These are phyloP conservation scores for Sisyra nigra DNA, from an alignment of 2,888 invertebrate species.

Conservation along the genomic window DNA sequence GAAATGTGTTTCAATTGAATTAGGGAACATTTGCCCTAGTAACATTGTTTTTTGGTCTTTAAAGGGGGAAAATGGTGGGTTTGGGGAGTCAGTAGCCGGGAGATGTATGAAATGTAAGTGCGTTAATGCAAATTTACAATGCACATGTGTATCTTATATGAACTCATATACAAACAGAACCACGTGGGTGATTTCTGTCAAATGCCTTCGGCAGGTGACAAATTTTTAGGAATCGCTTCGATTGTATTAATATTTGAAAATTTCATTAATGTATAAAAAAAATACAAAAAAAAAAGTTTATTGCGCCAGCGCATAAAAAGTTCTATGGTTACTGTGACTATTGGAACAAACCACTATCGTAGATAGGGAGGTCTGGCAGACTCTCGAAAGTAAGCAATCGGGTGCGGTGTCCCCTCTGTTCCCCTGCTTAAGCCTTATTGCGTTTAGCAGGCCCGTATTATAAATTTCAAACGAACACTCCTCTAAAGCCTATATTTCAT, in stretches of 20 bases:
- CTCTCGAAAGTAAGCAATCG: conserved; percentile 19
- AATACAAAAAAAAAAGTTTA: neutral
- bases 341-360: conserved; percentile 29
- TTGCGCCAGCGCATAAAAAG: conserved; percentile 12
- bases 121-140: neutral
- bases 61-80: no score
- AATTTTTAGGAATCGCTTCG: neutral
- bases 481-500: no score
- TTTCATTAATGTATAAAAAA: conserved; percentile 3
- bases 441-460: conserved; percentile 9
- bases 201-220: neutral
- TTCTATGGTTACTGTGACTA: conserved; percentile 28
- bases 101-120: neutral
- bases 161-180: neutral
- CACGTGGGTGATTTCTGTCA: conserved; percentile 8
- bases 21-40: no score
- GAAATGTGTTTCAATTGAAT: no score
- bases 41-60: no score
- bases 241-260: conserved; percentile 1
- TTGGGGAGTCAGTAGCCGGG: no score
- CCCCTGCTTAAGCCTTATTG: conserved; percentile 10
- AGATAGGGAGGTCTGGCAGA: conserved; percentile 24
- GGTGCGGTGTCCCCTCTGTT: conserved; percentile 18
- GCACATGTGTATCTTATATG: neutral
- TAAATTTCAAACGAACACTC: neutral